phyloP scores from a whole-genome alignment of 1,140 invertebrate species.

The Theocolax elegans region DNA sequence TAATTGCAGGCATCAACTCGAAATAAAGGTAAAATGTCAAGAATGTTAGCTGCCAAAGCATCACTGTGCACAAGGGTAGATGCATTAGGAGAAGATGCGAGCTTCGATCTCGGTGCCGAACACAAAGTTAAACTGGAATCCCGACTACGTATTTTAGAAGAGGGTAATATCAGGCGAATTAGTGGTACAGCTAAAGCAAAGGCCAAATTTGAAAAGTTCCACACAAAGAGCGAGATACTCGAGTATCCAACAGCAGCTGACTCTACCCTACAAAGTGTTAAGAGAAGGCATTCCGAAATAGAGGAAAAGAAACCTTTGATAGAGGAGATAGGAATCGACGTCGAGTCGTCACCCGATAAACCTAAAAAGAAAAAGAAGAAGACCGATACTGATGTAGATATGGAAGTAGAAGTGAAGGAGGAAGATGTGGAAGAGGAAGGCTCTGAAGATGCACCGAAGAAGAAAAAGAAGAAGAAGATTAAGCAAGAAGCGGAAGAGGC shows the following conservation, averaged over 20 bases:
- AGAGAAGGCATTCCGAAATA: conserved; percentile 57
- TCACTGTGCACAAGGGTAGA: conserved; percentile 93
- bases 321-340: conserved; percentile 55
- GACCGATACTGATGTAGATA: conserved; percentile 21
- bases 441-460: conserved; percentile 36
- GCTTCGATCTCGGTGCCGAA: conserved; percentile 84
- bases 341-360: conserved; percentile 47
- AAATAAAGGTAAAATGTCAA: conserved; percentile 94
- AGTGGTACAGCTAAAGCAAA: conserved; percentile 89
- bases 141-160: conserved; percentile 82
- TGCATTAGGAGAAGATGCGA: conserved; percentile 91
- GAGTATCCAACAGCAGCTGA: conserved; percentile 74
- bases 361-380: conserved; percentile 48
- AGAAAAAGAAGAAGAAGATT: conserved; percentile 52
- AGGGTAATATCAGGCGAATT: conserved; percentile 83
- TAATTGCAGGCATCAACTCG: conserved; percentile 14
- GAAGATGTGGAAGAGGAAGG: conserved; percentile 2
- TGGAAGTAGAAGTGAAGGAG: neutral
- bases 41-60: conserved; percentile 97
- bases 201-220: conserved; percentile 91
- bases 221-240: conserved; percentile 79
- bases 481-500: conserved; percentile 49
- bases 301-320: conserved; percentile 66
- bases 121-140: conserved; percentile 89
- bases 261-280: conserved; percentile 68